Evolutionary conservation across 1,140 invertebrate genomes (phyloP).

Genomic region (Bombyx mori): ASM3026992v2 NC_085107.1:20138001-20138500

Average conservation of each 20-base stretch:
- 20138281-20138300: constrained; percentile 54
- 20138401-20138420: too few species aligned
- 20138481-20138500: too few species aligned
- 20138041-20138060: constrained; percentile 40
- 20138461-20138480: too few species aligned
- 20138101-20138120: constrained; percentile 4
- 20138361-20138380: constrained; percentile 3
- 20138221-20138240: constrained; percentile 47
- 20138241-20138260: constrained; percentile 30
- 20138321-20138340: constrained; percentile 35
- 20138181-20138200: constrained; percentile 41
- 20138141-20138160: constrained; percentile 60
- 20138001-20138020: constrained; percentile 34
- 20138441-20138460: too few species aligned
- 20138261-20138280: constrained; percentile 48
- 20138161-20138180: constrained; percentile 41
- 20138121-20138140: constrained; percentile 42
- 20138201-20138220: constrained; percentile 36
- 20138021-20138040: constrained; percentile 24
- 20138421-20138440: too few species aligned
- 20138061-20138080: constrained; percentile 42
- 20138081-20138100: constrained; percentile 18
- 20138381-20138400: not conserved
- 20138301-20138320: constrained; percentile 42
- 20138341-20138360: constrained; percentile 51